These are phyloP conservation scores for Castor canadensis DNA, from an alignment of 2,113 vertebrate genomes.

Conservation along the genomic window DNA sequence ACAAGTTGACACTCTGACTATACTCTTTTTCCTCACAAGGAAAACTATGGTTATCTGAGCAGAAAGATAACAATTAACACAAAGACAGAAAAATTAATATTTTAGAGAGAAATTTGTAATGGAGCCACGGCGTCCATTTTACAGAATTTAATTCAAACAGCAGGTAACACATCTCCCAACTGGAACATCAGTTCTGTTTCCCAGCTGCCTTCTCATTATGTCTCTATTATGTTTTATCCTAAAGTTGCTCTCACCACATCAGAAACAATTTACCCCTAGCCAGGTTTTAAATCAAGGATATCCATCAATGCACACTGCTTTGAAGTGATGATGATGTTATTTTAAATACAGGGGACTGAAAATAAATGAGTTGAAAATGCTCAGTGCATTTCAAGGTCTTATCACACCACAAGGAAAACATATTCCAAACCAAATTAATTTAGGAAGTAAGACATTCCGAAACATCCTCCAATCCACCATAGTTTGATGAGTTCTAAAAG, in stretches of 20 bases:
- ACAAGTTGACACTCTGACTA: background rate
- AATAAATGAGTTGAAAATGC: slow-evolving; percentile 19
- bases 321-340: slow-evolving; percentile 26
- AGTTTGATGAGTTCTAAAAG: background rate
- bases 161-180: background rate
- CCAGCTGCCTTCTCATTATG: slow-evolving; percentile 24
- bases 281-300: slow-evolving; percentile 66
- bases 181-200: slow-evolving; percentile 6
- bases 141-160: slow-evolving; percentile 62
- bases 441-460: background rate
- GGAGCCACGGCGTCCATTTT: background rate
- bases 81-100: background rate
- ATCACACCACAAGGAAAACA: slow-evolving; percentile 59
- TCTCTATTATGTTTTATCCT: background rate
- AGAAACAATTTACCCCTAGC: slow-evolving; percentile 60
- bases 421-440: background rate
- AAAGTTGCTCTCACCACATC: slow-evolving; percentile 46
- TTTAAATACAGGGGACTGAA: slow-evolving; percentile 37
- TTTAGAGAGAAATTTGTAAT: slow-evolving; percentile 44
- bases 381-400: slow-evolving; percentile 51
- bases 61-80: slow-evolving; percentile 18
- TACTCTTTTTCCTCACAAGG: background rate
- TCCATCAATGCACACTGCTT: background rate
- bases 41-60: background rate
- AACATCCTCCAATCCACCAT: background rate